These are phyloP conservation scores for Iphiclides podalirius DNA, from an alignment of 2,888 invertebrate genomes.

Conservation along the genomic window DNA sequence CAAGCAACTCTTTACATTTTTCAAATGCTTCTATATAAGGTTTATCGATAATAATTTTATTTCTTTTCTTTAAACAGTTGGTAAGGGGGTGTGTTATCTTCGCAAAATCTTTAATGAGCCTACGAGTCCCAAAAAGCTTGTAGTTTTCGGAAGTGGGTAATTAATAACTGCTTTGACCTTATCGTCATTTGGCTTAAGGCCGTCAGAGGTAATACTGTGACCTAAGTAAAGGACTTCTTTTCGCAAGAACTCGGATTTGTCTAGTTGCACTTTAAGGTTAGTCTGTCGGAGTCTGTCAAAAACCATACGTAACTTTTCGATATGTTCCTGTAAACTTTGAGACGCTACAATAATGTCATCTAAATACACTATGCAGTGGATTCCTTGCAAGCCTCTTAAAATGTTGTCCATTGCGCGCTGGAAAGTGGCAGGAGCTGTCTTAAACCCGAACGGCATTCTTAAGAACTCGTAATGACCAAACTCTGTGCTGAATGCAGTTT, in stretches of 20 bases:
- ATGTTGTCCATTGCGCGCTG: constrained; percentile 42
- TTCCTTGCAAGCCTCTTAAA: constrained; percentile 36
- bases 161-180: constrained; percentile 31
- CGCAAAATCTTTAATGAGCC: no score
- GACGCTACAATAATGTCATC: constrained; percentile 37
- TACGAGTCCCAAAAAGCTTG: no score
- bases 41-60: no score
- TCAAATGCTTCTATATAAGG: no score
- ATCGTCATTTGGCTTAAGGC: constrained; percentile 39
- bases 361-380: constrained; percentile 27
- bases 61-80: no score
- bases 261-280: constrained; percentile 25
- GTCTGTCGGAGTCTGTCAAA: constrained; percentile 32
- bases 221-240: constrained; percentile 33
- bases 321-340: constrained; percentile 31
- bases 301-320: constrained; percentile 30
- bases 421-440: constrained; percentile 38
- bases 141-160: constrained; percentile 32
- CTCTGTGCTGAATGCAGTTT: constrained; percentile 39
- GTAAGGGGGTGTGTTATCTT: no score
- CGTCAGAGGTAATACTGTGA: constrained; percentile 37
- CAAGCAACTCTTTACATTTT: no score
- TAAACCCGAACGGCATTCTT: constrained; percentile 40
- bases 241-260: constrained; percentile 33
- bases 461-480: constrained; percentile 38